Evolutionary conservation across 2,888 invertebrate species (phyloP).

Genomic region (Molanna angustata): DNA sequence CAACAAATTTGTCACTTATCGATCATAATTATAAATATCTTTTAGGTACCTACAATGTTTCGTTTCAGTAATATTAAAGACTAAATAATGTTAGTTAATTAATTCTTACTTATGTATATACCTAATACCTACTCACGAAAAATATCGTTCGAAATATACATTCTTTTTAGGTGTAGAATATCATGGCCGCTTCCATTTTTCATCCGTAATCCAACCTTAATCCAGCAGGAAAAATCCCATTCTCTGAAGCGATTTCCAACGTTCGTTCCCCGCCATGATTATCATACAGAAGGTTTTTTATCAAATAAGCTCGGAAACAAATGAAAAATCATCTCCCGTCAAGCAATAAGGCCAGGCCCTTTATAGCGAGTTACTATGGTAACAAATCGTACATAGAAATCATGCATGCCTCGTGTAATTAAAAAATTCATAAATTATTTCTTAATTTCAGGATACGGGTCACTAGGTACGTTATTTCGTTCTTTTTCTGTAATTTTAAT

Average conservation of each 20-base stretch:
- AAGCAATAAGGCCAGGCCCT: neutral
- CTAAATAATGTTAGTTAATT: too few relatives aligned
- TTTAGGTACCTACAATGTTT: too few relatives aligned
- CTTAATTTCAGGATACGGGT: too few relatives aligned
- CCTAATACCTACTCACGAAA: too few relatives aligned
- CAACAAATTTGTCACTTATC: too few relatives aligned
- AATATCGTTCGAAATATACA: neutral
- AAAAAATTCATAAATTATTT: constrained; percentile 10
- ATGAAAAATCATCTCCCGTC: constrained; percentile 31
- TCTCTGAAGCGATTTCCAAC: constrained; percentile 46
- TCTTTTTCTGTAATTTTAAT: too few relatives aligned
- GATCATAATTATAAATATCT: too few relatives aligned
- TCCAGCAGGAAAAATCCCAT: constrained; percentile 54
- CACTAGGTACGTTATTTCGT: too few relatives aligned
- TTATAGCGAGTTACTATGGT: neutral
- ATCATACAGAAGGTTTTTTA: constrained; percentile 34
- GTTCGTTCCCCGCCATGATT: constrained; percentile 39
- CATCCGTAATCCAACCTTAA: constrained; percentile 50
- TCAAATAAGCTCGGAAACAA: constrained; percentile 32
- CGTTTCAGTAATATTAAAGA: too few relatives aligned
- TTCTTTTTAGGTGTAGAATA: constrained; percentile 5
- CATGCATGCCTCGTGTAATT: constrained; percentile 6
- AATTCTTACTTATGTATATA: too few relatives aligned
- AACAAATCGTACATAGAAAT: constrained; percentile 4
- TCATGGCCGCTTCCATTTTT: constrained; percentile 32